Evolutionary conservation across 1,140 invertebrate genomes (phyloP).

Genomic region (Gerris buenoi): DNA sequence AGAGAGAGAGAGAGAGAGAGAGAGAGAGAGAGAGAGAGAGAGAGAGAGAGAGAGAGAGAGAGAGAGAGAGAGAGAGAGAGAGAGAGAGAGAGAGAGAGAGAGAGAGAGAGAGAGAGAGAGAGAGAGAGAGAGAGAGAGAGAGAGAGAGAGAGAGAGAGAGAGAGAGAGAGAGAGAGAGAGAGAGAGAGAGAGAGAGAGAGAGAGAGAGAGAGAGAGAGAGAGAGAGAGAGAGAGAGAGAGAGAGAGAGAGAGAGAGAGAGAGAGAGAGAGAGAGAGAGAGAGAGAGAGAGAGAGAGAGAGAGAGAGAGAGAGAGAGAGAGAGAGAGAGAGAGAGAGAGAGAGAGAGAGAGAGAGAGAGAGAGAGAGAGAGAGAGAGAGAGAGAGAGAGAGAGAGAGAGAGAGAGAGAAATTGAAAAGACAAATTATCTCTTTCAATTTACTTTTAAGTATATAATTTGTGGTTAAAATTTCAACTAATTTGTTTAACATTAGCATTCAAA

Average conservation of each 20-base stretch:
- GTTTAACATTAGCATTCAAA: too few relatives aligned
- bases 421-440: too few relatives aligned
- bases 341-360: conserved; percentile 10
- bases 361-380: conserved; percentile 10
- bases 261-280: conserved; percentile 9
- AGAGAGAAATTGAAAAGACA: background rate
- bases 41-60: conserved; percentile 4
- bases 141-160: conserved; percentile 8
- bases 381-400: conserved; percentile 6
- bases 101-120: conserved; percentile 2
- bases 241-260: conserved; percentile 9
- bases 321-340: conserved; percentile 10
- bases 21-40: conserved; percentile 3
- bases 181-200: conserved; percentile 7
- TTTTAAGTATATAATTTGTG: too few relatives aligned
- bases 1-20: background rate
- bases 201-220: conserved; percentile 8
- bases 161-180: conserved; percentile 8
- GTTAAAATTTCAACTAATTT: too few relatives aligned
- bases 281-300: conserved; percentile 8
- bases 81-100: background rate
- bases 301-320: conserved; percentile 7
- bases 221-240: conserved; percentile 8
- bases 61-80: conserved; percentile 1
- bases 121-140: conserved; percentile 5